These are phyloP conservation scores for Oncorhynchus kisutch DNA, from an alignment of 2,113 vertebrate species.

Conservation along the genomic window DNA sequence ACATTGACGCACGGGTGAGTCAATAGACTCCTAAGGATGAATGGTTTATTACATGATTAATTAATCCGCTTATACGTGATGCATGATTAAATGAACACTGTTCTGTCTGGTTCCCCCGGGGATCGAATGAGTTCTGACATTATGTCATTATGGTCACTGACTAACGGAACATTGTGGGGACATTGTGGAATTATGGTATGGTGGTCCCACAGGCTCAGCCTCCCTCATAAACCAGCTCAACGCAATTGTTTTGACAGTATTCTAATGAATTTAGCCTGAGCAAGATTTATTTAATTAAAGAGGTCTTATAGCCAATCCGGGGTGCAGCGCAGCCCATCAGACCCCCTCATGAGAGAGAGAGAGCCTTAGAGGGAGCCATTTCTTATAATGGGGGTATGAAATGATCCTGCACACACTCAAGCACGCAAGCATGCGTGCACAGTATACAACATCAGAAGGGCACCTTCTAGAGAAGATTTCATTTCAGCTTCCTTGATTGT, in stretches of 20 bases:
- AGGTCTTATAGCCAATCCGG: background rate
- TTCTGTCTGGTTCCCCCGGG: background rate
- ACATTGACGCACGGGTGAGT: no score
- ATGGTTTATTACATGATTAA: no score
- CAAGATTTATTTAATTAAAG: background rate
- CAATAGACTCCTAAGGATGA: no score
- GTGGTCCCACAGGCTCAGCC: slow-evolving; percentile 26
- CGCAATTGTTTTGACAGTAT: slow-evolving; percentile 25
- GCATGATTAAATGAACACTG: background rate
- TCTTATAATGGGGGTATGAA: slow-evolving; percentile 4
- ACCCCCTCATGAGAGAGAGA: background rate
- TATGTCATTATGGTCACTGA: background rate
- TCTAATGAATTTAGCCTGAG: background rate
- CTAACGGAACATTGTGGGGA: background rate
- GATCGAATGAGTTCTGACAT: background rate
- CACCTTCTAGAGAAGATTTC: background rate
- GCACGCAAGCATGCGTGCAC: background rate
- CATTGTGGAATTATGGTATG: slow-evolving; percentile 4
- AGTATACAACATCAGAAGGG: no score
- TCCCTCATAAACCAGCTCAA: slow-evolving; percentile 24
- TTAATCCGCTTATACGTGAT: background rate
- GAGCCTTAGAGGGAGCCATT: slow-evolving; percentile 2
- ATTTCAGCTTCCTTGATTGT: no score
- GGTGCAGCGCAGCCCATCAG: background rate
- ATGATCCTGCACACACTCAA: slow-evolving; percentile 17